Conservation (phyloP, 2,888 invertebrate genomes). For the Andrena fulva region DNA sequence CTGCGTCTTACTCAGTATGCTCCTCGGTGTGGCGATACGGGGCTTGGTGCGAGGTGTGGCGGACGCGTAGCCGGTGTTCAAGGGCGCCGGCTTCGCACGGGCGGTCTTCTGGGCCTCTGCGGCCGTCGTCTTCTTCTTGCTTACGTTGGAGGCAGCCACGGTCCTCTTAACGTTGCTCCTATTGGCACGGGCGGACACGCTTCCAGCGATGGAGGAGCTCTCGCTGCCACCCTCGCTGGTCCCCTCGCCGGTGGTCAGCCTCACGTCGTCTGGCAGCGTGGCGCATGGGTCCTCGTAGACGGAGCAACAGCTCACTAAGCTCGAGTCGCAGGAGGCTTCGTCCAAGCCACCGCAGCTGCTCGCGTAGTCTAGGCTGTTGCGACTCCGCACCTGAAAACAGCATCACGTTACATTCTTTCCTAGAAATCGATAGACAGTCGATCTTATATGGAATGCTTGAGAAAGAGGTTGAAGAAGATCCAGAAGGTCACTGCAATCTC, state of each 20-base stretch:
- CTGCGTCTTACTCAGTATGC: constrained; percentile 84
- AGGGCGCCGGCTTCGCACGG: constrained; percentile 66
- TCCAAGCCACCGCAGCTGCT: constrained; percentile 88
- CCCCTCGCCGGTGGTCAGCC: constrained; percentile 82
- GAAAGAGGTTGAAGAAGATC: too few relatives aligned
- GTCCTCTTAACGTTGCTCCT: constrained; percentile 66
- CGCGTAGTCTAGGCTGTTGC: constrained; percentile 88
- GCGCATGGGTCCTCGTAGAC: constrained; percentile 89
- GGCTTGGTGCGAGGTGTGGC: constrained; percentile 86
- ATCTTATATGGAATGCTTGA: too few relatives aligned
- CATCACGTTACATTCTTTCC: too few relatives aligned
- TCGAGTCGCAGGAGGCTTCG: constrained; percentile 91
- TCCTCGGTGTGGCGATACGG: constrained; percentile 84
- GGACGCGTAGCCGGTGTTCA: constrained; percentile 56
- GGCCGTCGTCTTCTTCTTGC: constrained; percentile 87
- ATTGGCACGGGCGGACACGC: constrained; percentile 76
- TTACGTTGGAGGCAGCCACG: constrained; percentile 73
- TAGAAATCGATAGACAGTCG: too few relatives aligned
- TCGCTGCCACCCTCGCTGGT: constrained; percentile 92
- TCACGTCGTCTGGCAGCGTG: constrained; percentile 82
- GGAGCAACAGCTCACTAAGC: constrained; percentile 91
- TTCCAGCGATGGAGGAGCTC: constrained; percentile 90
- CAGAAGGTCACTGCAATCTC: too few relatives aligned
- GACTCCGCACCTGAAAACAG: constrained; percentile 85
- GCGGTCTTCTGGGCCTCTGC: constrained; percentile 85